Conservation (phyloP, 2,113 vertebrate species). For the Muntiacus reevesi region DNA sequence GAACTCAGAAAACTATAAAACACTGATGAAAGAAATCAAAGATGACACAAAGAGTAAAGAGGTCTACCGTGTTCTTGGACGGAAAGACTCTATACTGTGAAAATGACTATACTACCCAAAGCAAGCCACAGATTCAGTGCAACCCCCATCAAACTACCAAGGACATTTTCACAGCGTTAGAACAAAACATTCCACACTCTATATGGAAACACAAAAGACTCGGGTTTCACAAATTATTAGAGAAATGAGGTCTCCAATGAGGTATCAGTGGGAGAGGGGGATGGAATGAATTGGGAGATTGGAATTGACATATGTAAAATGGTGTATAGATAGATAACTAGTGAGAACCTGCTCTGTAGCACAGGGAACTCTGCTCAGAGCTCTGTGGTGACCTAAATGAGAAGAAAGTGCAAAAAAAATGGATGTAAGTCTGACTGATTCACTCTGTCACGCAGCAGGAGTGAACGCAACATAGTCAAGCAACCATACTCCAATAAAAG, state of each 20-base stretch:
- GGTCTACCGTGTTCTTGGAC: not conserved
- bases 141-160: not conserved
- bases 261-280: not conserved
- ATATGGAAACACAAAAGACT: not conserved
- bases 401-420: not conserved
- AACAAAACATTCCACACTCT: not conserved
- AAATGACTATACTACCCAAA: not conserved
- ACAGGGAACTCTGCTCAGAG: not conserved
- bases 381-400: not conserved
- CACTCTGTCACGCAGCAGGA: not conserved
- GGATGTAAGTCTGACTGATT: accelerated
- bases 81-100: not conserved
- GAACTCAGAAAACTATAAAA: not conserved
- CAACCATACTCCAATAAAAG: not conserved
- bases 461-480: not conserved
- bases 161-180: not conserved
- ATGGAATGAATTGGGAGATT: not conserved
- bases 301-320: not conserved
- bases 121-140: not conserved
- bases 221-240: not conserved
- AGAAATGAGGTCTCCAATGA: not conserved
- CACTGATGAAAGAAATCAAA: not conserved
- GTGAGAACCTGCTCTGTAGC: not conserved
- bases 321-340: not conserved
- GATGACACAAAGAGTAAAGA: not conserved